Evolutionary conservation across 2,888 invertebrate species (phyloP).

Genomic region (Scaeva pyrastri): DNA sequence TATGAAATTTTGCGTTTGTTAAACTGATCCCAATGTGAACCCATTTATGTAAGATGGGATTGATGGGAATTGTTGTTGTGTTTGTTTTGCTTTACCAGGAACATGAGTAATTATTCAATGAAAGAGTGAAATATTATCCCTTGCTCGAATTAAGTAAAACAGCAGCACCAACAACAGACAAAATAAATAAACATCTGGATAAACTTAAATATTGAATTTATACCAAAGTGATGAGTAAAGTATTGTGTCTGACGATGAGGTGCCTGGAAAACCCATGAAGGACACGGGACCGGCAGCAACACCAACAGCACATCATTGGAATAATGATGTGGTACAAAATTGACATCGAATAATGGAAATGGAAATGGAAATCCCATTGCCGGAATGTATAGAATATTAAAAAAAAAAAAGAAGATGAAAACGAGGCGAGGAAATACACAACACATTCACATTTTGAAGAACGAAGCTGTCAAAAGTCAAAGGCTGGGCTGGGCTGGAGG

Average conservation of each 20-base stretch:
- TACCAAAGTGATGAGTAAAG: constrained; percentile 65
- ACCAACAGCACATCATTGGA: constrained; percentile 2
- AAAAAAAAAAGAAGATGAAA: constrained; percentile 23
- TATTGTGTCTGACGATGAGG: constrained; percentile 18
- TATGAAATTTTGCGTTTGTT: neutral
- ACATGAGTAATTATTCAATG: constrained; percentile 64
- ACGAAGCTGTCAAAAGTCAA: constrained; percentile 44
- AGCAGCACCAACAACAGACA: neutral
- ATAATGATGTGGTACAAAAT: constrained; percentile 57
- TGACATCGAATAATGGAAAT: constrained; percentile 62
- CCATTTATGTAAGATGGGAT: constrained; percentile 20
- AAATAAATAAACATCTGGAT: constrained; percentile 64
- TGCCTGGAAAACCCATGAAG: constrained; percentile 11
- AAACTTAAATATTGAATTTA: constrained; percentile 64
- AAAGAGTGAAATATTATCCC: constrained; percentile 48
- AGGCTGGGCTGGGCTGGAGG: constrained; percentile 46
- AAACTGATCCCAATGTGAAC: constrained; percentile 17
- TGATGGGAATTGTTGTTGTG: constrained; percentile 46
- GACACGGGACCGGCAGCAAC: neutral
- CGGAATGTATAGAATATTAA: constrained; percentile 12
- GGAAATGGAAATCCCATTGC: constrained; percentile 49
- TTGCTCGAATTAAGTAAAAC: neutral
- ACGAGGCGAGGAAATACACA: constrained; percentile 29
- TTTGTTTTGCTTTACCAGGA: constrained; percentile 34
- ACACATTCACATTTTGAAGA: constrained; percentile 12